Percentiles rank a stretch among this genome's conserved stretches.
Evolutionary conservation across 2,113 vertebrate species (phyloP).

Genomic region (Casuarius casuarius): DNA sequence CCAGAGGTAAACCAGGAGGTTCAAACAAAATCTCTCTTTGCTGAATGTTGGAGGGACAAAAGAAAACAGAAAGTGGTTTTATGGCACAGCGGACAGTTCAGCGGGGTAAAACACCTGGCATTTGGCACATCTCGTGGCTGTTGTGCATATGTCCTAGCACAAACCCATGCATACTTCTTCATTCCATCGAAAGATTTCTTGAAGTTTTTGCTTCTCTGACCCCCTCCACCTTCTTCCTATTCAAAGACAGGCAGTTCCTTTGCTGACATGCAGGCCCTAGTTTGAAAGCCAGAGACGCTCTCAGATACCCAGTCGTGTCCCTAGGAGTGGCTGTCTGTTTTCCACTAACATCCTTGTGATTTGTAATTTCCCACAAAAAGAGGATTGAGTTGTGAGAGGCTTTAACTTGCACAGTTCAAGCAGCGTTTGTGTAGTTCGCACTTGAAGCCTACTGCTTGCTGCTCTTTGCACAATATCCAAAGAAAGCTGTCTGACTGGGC

Average conservation of each 20-base stretch:
- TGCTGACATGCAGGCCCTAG: neutral
- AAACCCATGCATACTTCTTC: neutral
- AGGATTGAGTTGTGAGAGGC: neutral
- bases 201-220: neutral
- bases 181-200: neutral
- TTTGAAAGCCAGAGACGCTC: neutral
- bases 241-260: neutral
- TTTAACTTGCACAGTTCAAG: neutral
- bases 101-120: neutral
- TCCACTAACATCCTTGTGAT: neutral
- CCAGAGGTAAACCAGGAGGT: neutral
- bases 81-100: neutral
- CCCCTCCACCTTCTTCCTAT: neutral
- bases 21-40: constrained; percentile 22
- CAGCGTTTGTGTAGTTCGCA: neutral
- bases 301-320: neutral
- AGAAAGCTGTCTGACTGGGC: neutral
- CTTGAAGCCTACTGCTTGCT: neutral
- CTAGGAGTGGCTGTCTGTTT: neutral
- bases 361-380: neutral
- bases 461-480: neutral
- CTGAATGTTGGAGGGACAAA: neutral
- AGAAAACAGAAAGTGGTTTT: constrained; percentile 11
- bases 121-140: neutral
- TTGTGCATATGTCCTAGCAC: neutral